These are phyloP conservation scores for Hylaeus anthracinus DNA, from an alignment of 1,140 invertebrate species.

Conservation along the genomic window DNA sequence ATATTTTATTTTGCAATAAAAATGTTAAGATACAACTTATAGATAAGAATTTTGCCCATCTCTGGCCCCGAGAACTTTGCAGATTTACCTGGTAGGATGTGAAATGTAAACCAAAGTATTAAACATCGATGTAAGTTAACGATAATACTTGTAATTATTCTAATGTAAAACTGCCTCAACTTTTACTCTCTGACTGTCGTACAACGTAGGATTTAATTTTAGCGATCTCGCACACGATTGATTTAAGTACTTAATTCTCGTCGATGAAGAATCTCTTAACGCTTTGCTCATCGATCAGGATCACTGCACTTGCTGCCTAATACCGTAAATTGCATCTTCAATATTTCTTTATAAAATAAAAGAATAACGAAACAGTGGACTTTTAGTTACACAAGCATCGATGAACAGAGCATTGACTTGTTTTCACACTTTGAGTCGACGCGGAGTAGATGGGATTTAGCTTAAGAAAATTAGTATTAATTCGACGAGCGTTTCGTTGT, in stretches of 20 bases:
- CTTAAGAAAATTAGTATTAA: no score
- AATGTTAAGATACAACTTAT: no score
- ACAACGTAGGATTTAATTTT: constrained; percentile 59
- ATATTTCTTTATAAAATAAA: constrained; percentile 1
- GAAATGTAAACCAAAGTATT: constrained; percentile 71
- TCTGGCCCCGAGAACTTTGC: background rate
- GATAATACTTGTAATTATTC: constrained; percentile 46
- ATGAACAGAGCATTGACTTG: constrained; percentile 4
- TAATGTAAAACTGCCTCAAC: constrained; percentile 52
- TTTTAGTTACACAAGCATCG: background rate
- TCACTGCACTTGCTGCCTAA: background rate
- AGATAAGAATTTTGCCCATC: no score
- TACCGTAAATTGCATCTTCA: background rate
- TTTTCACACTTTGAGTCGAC: background rate
- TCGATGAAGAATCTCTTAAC: constrained; percentile 21
- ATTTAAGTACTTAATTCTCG: constrained; percentile 33
- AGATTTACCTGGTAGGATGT: constrained; percentile 24
- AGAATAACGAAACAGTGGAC: background rate
- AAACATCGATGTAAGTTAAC: constrained; percentile 62
- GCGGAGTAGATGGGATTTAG: no score
- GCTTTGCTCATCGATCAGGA: constrained; percentile 14
- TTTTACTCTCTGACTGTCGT: constrained; percentile 54
- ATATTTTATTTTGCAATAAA: no score
- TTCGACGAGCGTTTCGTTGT: no score
- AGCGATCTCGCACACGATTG: background rate